Evolutionary conservation across 2,888 invertebrate genomes (phyloP).

Genomic region (Dynastes grantii): DNA sequence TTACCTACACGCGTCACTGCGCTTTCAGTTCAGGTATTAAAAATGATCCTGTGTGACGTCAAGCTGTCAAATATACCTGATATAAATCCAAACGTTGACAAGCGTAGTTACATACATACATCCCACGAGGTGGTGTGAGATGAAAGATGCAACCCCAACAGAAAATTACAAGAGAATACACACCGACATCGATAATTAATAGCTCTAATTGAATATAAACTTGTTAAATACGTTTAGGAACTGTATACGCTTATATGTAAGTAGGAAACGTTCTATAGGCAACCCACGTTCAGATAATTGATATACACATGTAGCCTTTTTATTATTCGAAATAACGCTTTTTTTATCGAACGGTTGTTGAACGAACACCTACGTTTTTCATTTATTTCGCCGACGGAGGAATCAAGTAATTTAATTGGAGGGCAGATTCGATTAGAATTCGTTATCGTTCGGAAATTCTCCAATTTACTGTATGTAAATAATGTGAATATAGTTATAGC

Average conservation of each 20-base stretch:
- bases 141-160: neutral
- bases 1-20: constrained; percentile 7
- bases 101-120: too few species aligned
- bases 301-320: constrained; percentile 13
- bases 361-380: constrained; percentile 21
- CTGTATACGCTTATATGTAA: neutral
- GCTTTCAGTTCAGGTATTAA: constrained; percentile 19
- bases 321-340: constrained; percentile 11
- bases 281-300: constrained; percentile 13
- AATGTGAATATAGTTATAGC: neutral
- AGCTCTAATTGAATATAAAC: constrained; percentile 21
- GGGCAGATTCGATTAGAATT: constrained; percentile 25
- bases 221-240: constrained; percentile 9
- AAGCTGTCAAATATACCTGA: constrained; percentile 22
- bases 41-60: constrained; percentile 7
- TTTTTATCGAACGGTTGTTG: neutral
- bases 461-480: neutral
- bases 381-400: neutral
- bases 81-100: neutral
- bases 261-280: neutral
- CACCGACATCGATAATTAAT: constrained; percentile 21
- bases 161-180: neutral
- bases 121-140: neutral
- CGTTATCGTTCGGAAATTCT: constrained; percentile 20
- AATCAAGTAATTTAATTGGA: constrained; percentile 21